These are phyloP conservation scores for Eriosoma lanigerum DNA, from an alignment of 1,140 invertebrate species.

Conservation along the genomic window DNA sequence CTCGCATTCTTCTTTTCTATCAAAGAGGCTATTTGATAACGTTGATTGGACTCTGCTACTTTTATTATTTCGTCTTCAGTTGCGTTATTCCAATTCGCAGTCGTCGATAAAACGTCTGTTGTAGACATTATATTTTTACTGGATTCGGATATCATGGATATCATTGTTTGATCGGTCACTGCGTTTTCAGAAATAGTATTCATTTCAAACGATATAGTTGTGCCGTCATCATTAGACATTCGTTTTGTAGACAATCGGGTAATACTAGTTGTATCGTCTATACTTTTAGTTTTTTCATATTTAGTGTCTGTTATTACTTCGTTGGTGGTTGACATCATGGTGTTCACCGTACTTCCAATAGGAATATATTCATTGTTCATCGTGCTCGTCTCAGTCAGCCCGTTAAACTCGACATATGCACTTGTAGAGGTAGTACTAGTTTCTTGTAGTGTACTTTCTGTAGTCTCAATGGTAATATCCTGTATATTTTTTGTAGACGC, in stretches of 20 bases:
- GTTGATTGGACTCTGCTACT: slow-evolving; percentile 32
- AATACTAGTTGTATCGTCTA: background rate
- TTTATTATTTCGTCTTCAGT: slow-evolving; percentile 31
- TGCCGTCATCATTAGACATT: background rate
- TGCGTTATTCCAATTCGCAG: background rate
- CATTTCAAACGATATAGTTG: background rate
- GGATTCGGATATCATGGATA: background rate
- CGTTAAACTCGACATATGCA: background rate
- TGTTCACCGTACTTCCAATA: background rate
- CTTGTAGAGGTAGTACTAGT: background rate
- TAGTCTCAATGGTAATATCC: background rate
- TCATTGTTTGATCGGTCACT: background rate
- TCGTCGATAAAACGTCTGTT: background rate
- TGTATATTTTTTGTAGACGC: background rate
- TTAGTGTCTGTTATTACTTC: background rate
- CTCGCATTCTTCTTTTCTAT: background rate
- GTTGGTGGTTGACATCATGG: background rate
- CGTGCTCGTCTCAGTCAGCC: background rate
- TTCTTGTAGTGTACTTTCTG: background rate
- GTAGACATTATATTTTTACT: background rate
- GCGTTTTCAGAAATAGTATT: no score
- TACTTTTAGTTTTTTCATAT: background rate
- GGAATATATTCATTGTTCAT: background rate
- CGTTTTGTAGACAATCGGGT: background rate
- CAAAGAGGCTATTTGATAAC: slow-evolving; percentile 20